Conservation (phyloP, 1,140 invertebrate genomes). For the Trypoxylus dichotomus region DNA sequence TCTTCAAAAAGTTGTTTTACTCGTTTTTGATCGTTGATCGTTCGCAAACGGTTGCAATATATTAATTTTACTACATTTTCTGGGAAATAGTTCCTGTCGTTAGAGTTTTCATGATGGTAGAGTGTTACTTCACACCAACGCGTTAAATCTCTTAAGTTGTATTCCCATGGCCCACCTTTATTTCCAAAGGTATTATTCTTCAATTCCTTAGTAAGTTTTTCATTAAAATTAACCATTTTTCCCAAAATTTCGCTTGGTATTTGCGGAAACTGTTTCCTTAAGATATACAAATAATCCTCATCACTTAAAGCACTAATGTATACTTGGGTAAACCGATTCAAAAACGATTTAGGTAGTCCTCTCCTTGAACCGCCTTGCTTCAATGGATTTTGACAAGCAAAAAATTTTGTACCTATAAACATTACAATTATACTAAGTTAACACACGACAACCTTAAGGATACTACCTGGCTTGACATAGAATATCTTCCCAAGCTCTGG, state of each 20-base stretch:
- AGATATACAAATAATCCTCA: slow-evolving; percentile 73
- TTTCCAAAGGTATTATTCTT: slow-evolving; percentile 68
- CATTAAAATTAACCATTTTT: slow-evolving; percentile 83
- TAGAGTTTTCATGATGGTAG: slow-evolving; percentile 27
- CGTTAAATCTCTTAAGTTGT: slow-evolving; percentile 93
- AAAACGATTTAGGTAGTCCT: slow-evolving; percentile 94
- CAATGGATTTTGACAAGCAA: slow-evolving; percentile 98
- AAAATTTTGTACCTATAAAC: slow-evolving; percentile 74
- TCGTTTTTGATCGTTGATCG: slow-evolving; percentile 67
- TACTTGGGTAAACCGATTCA: slow-evolving; percentile 98
- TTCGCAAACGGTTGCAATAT: slow-evolving; percentile 82
- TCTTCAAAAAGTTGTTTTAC: slow-evolving; percentile 65
- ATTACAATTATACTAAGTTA: not conserved
- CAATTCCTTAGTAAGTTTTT: slow-evolving; percentile 67
- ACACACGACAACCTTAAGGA: slow-evolving; percentile 29
- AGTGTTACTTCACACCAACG: slow-evolving; percentile 80
- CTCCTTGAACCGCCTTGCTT: slow-evolving; percentile 93
- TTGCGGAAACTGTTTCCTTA: slow-evolving; percentile 59
- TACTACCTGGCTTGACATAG: slow-evolving; percentile 61
- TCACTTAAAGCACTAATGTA: slow-evolving; percentile 80
- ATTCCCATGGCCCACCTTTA: slow-evolving; percentile 90
- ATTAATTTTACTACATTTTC: slow-evolving; percentile 66
- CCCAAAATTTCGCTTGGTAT: slow-evolving; percentile 61
- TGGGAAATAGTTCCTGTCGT: slow-evolving; percentile 36
- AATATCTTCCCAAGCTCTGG: slow-evolving; percentile 93